phyloP scores from a whole-genome alignment of 2,797 vertebrate species.

The Melanotaenia parkinsoni region DNA sequence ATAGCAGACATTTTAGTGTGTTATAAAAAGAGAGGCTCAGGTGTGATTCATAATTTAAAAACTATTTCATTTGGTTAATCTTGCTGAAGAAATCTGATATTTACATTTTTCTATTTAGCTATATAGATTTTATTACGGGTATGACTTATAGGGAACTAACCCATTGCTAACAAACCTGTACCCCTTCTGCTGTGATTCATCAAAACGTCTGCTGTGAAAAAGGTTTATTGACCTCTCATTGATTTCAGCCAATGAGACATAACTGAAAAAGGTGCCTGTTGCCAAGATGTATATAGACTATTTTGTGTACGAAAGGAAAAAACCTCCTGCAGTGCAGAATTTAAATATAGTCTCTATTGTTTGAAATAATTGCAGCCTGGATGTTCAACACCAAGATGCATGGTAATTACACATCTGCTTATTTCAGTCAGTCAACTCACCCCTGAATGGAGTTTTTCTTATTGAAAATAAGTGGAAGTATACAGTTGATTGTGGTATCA shows the following conservation, averaged over 20 bases:
- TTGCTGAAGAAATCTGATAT: background rate
- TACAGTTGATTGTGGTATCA: constrained; percentile 41
- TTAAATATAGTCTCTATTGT: constrained; percentile 69
- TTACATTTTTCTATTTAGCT: background rate
- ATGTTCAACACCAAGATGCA: constrained; percentile 50
- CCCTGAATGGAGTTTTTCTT: constrained; percentile 52
- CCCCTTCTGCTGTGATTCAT: background rate
- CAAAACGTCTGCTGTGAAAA: background rate
- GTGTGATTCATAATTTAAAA: background rate
- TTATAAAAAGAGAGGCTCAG: background rate
- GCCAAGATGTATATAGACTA: background rate
- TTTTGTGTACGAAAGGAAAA: constrained; percentile 39
- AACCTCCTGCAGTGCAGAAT: constrained; percentile 46
- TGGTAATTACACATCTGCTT: constrained; percentile 64
- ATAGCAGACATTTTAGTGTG: background rate
- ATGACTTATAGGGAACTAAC: background rate
- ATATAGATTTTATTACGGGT: background rate
- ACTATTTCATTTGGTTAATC: background rate
- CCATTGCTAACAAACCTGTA: background rate
- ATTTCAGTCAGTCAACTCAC: constrained; percentile 65
- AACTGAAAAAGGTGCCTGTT: constrained; percentile 24
- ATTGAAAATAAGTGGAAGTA: constrained; percentile 36
- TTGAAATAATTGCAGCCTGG: constrained; percentile 68
- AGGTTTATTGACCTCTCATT: constrained; percentile 4
- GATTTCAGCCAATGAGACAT: constrained; percentile 16